Base-by-base conservation (phyloP, 2,797 vertebrate species). In the Syngnathus acus region DNA sequence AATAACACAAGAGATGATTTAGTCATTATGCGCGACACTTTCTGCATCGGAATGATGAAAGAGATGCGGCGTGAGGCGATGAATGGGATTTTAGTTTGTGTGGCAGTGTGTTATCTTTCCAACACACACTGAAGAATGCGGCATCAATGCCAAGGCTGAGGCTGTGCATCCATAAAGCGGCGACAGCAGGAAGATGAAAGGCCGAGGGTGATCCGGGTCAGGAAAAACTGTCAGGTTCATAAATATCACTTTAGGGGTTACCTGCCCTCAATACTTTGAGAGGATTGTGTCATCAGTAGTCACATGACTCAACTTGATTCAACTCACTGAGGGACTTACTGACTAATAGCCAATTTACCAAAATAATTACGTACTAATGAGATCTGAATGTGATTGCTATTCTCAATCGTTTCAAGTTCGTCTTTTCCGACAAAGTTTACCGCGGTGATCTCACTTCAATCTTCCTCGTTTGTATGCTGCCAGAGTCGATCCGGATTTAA, bases 151-250 rank as follows among this genome's bases (percentile, higher is more conserved):
- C 51, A 54, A 26, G 11, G n/a, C 53, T 16, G 55, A 38, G 55
- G 14, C 26, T 37, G 26, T 9, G 37, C 55, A 57, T 57, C 55
- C 55, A 57, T 57, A 57, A 57, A 38, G 55, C 26, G 81, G 79
- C 80, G 86, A 84, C 82, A 82, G 82, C 76, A 66, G 70, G 67
- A 66, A 84, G 82, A 87, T 87, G 83, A 85, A 87, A 82, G 75
- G 72, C 76, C 78, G 73, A 62, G 69, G 74, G 79, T 82, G 79
- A 79, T 78, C 72, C 83, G 84, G 83, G 65, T 39, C 39, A 23
- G 75, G 73, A 68, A 73, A 80, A 79, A 82, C 74, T 82, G 79
- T 69, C 84, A 79, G 78, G 67, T 78, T 77, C 75, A 83, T 89
- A 87, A 87, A 87, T 87, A 80, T 83, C 70, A 67, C 71, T 82